Conservation (phyloP, 2,888 invertebrate genomes). For the Acronicta psi region DNA sequence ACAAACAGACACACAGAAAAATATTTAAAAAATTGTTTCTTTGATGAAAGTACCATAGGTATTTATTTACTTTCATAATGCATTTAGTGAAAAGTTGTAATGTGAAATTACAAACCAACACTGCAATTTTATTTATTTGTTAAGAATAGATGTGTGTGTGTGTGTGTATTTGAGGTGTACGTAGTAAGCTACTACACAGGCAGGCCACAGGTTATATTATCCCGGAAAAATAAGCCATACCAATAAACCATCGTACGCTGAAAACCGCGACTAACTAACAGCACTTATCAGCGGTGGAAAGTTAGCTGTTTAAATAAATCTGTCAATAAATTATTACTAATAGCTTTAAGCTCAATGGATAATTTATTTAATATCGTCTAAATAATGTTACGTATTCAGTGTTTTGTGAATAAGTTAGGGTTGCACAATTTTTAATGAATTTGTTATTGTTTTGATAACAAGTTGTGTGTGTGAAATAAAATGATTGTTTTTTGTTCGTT, state of each 20-base stretch:
- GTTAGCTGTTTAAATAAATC: constrained; percentile 30
- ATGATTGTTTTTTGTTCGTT: constrained; percentile 1
- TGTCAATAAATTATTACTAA: constrained; percentile 51
- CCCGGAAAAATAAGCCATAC: constrained; percentile 34
- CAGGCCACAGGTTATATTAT: constrained; percentile 10
- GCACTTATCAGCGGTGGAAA: constrained; percentile 34
- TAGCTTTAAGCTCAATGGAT: constrained; percentile 34
- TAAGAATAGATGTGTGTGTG: too few relatives aligned
- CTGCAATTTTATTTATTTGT: too few relatives aligned
- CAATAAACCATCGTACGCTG: constrained; percentile 35
- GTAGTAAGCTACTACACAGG: too few relatives aligned
- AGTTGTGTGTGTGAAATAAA: not conserved
- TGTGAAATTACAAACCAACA: too few relatives aligned
- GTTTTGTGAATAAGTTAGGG: not conserved
- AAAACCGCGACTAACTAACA: constrained; percentile 44
- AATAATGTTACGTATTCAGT: constrained; percentile 4
- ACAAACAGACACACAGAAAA: too few relatives aligned
- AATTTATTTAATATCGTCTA: constrained; percentile 28
- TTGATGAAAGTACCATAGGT: too few relatives aligned
- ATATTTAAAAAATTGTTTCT: too few relatives aligned
- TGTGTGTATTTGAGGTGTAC: too few relatives aligned
- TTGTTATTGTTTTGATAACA: not conserved
- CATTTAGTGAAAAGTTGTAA: too few relatives aligned
- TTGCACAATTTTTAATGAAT: constrained; percentile 2
- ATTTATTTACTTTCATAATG: too few relatives aligned